Conservation (phyloP, 2,888 invertebrate genomes). For the Tryphoninae sp. region DNA sequence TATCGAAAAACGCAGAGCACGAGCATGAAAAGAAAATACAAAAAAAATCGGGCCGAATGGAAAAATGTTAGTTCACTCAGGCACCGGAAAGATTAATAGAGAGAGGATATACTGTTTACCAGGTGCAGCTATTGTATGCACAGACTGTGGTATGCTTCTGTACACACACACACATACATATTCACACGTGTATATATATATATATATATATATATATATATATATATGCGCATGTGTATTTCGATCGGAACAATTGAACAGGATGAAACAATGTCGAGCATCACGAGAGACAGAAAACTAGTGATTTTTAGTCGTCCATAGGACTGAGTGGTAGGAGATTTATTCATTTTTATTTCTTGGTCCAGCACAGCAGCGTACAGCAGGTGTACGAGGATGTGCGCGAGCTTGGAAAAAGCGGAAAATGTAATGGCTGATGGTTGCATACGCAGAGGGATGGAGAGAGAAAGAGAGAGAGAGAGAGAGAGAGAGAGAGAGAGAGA, state of each 20-base stretch:
- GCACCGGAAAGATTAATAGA: conserved; percentile 38
- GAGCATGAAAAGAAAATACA: conserved; percentile 19
- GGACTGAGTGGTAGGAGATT: conserved; percentile 9
- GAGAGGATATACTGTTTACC: conserved; percentile 13
- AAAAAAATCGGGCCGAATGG: conserved; percentile 22
- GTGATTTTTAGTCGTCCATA: conserved; percentile 25
- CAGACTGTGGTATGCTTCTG: neutral
- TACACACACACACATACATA: neutral
- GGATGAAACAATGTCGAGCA: conserved; percentile 8
- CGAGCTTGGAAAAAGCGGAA: conserved; percentile 54
- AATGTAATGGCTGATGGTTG: conserved; percentile 53
- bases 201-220: neutral
- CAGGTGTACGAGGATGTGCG: conserved; percentile 39
- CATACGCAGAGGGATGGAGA: conserved; percentile 28
- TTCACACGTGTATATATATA: neutral
- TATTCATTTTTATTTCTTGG: conserved; percentile 40
- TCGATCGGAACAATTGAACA: conserved; percentile 34
- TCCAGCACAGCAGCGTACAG: conserved; percentile 14
- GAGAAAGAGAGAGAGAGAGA: conserved; percentile 58
- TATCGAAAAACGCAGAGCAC: conserved; percentile 44
- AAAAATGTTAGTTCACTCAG: conserved; percentile 23
- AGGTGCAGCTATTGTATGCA: conserved; percentile 27
- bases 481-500: conserved; percentile 54
- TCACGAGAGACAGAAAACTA: conserved; percentile 14
- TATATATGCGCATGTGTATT: neutral